phyloP scores from a whole-genome alignment of 2,797 vertebrate species.

The Molossus alvarezi region DNA sequence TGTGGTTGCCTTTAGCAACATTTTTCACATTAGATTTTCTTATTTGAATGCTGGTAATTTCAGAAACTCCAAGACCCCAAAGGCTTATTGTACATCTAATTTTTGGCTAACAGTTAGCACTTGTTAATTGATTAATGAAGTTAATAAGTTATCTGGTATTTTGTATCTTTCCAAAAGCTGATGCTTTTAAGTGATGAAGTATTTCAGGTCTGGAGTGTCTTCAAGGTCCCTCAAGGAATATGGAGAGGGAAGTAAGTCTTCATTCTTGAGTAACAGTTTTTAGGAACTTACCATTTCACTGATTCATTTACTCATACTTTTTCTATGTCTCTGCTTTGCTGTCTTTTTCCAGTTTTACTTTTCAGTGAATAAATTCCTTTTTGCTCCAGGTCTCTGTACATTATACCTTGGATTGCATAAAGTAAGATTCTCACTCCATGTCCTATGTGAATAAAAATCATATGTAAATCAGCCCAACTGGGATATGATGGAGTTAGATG shows the following conservation, averaged over 20 bases:
- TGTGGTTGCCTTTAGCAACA: not conserved
- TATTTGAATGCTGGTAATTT: conserved; percentile 43
- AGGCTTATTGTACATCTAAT: not conserved
- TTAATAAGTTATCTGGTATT: not conserved
- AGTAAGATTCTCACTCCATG: not conserved
- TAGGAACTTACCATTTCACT: not conserved
- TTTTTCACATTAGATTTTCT: conserved; percentile 42
- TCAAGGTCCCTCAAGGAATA: not conserved
- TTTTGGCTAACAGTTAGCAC: not conserved
- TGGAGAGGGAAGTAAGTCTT: not conserved
- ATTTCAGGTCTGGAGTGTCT: not conserved
- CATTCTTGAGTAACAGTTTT: not conserved
- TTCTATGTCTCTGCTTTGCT: not conserved
- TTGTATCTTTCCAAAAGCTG: not conserved
- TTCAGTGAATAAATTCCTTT: not conserved
- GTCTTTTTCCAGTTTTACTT: conserved; percentile 48
- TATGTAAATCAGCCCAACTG: not conserved
- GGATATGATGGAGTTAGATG: not conserved
- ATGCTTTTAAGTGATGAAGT: not conserved
- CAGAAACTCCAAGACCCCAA: not conserved
- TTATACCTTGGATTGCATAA: not conserved
- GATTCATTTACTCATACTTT: not conserved
- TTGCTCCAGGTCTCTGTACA: not conserved
- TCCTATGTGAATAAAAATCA: conserved; percentile 6
- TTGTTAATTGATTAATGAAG: conserved; percentile 11